phyloP scores from a whole-genome alignment of 2,888 invertebrate species.

The Agonopterix heracliana region DNA sequence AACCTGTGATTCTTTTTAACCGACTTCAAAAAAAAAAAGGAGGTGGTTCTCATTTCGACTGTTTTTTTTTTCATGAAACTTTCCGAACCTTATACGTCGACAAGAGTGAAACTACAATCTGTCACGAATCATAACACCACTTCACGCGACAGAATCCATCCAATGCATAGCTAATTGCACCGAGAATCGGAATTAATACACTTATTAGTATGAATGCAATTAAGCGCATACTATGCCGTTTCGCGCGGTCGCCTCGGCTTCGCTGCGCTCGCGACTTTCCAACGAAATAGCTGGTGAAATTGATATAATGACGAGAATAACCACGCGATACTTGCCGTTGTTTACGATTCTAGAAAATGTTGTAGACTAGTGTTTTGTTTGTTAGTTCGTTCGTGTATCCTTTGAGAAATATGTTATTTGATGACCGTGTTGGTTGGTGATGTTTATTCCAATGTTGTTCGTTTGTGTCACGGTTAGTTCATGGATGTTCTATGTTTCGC shows the following conservation, averaged over 20 bases:
- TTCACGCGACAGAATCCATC: conserved; percentile 40
- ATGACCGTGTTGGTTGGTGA: background rate
- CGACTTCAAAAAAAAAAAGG: no score
- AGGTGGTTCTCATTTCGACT: no score
- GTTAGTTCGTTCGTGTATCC: background rate
- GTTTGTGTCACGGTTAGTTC: no score
- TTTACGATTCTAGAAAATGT: background rate
- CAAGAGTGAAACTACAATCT: no score
- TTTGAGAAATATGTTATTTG: no score
- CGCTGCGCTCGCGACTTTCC: conserved; percentile 44
- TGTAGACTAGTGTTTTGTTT: conserved; percentile 4
- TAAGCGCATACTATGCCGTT: conserved; percentile 60
- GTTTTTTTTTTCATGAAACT: no score
- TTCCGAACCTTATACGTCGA: no score
- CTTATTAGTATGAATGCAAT: conserved; percentile 57
- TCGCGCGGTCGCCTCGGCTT: conserved; percentile 48
- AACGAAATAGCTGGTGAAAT: conserved; percentile 61
- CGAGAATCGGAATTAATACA: conserved; percentile 48
- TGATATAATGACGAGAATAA: conserved; percentile 43
- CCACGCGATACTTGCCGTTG: conserved; percentile 34
- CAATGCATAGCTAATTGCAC: conserved; percentile 41
- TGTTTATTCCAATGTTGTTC: no score
- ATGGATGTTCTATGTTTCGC: no score
- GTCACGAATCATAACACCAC: background rate
- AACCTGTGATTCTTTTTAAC: no score